These are phyloP conservation scores for Hypena proboscidalis DNA, from an alignment of 2,888 invertebrate species.

Conservation along the genomic window DNA sequence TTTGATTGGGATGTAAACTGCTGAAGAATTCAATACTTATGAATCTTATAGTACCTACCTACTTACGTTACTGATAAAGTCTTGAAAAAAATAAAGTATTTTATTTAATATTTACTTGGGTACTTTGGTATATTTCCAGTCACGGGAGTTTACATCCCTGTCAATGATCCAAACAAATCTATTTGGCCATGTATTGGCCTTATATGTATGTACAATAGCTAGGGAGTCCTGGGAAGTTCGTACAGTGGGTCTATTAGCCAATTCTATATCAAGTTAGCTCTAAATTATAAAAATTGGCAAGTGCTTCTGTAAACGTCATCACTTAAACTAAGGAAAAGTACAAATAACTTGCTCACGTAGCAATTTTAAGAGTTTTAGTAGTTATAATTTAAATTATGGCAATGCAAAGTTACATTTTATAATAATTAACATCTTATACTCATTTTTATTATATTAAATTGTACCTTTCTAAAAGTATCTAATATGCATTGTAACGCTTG, in stretches of 20 bases:
- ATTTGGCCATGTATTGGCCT: constrained; percentile 25
- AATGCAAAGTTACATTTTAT: constrained; percentile 58
- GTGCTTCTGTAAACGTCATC: constrained; percentile 55
- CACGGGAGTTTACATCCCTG: too few species aligned
- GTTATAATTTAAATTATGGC: constrained; percentile 60
- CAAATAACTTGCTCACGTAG: constrained; percentile 82
- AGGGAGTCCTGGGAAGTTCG: constrained; percentile 48
- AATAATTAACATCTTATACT: constrained; percentile 69
- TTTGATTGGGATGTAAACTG: too few species aligned
- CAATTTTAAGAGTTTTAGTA: constrained; percentile 71
- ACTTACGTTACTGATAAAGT: too few species aligned
- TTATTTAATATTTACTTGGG: too few species aligned
- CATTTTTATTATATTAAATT: constrained; percentile 68
- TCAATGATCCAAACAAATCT: too few species aligned
- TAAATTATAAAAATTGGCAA: constrained; percentile 57
- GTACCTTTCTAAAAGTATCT: constrained; percentile 59
- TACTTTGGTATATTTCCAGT: too few species aligned
- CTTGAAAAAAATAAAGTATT: too few species aligned
- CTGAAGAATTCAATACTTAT: too few species aligned
- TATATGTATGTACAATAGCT: constrained; percentile 51
- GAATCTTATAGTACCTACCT: too few species aligned
- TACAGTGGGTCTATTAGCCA: constrained; percentile 68
- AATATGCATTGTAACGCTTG: constrained; percentile 62
- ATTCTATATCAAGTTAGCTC: constrained; percentile 63
- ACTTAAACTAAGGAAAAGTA: constrained; percentile 72